phyloP scores from a whole-genome alignment of 2,888 invertebrate species.

The Eilema griseolum region DNA sequence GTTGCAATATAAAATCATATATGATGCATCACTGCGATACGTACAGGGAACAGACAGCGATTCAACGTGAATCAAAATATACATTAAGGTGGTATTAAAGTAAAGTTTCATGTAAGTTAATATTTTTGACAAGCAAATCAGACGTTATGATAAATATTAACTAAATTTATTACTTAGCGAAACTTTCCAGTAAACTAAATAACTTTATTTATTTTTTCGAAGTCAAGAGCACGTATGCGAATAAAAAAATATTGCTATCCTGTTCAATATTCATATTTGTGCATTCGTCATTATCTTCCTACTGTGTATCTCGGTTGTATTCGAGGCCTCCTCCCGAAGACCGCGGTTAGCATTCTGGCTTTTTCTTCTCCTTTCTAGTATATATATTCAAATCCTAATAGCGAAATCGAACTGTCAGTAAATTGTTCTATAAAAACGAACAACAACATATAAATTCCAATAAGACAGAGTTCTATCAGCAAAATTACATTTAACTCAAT shows the following conservation, averaged over 20 bases:
- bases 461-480: slow-evolving; percentile 30
- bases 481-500: slow-evolving; percentile 52
- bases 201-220: background rate
- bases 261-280: slow-evolving; percentile 55
- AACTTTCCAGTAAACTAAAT: background rate
- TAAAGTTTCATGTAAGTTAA: background rate
- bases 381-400: background rate
- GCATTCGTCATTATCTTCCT: background rate
- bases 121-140: background rate
- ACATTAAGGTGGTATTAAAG: background rate
- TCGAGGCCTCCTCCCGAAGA: background rate
- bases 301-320: no score
- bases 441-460: slow-evolving; percentile 32
- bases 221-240: slow-evolving; percentile 6
- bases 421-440: slow-evolving; percentile 13
- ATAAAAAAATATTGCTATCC: slow-evolving; percentile 25
- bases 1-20: background rate
- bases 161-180: background rate
- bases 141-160: background rate
- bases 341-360: background rate
- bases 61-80: background rate
- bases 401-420: slow-evolving; percentile 19
- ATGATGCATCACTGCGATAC: no score
- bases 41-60: background rate
- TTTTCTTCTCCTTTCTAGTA: background rate